These are phyloP conservation scores for Spheniscus mendiculus DNA, from an alignment of 2,113 vertebrate species.

Conservation along the genomic window DNA sequence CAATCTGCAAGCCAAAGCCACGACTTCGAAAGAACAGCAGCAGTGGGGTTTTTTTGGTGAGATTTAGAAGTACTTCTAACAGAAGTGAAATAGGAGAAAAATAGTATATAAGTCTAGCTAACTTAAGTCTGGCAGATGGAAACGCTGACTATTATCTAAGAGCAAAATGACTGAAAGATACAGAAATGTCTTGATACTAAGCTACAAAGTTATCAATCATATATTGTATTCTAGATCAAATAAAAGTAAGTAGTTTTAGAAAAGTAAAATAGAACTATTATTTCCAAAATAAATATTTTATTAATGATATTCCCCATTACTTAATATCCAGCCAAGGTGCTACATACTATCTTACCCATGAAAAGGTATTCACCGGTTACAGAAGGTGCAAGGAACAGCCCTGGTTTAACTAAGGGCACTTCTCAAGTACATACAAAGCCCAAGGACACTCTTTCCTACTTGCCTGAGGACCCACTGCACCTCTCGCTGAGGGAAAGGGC, in stretches of 20 bases:
- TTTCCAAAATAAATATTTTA: neutral
- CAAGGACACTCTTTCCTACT: neutral
- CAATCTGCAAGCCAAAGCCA: neutral
- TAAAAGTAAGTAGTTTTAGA: neutral
- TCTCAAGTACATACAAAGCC: neutral
- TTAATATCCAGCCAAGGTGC: neutral
- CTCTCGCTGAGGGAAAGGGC: neutral
- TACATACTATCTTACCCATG: neutral
- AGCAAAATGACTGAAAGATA: neutral
- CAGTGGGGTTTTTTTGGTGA: fast-evolving
- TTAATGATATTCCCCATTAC: neutral
- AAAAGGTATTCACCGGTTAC: neutral
- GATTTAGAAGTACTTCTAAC: neutral
- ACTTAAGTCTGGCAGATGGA: neutral
- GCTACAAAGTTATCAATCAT: neutral
- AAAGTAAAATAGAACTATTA: neutral
- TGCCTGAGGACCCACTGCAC: fast-evolving
- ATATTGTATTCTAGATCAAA: neutral
- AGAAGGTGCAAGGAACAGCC: neutral
- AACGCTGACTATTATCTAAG: neutral
- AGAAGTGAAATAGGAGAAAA: neutral
- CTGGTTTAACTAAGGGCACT: neutral
- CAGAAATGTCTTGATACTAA: neutral
- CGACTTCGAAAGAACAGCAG: neutral
- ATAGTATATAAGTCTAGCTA: neutral